Evolutionary conservation across 2,888 invertebrate species (phyloP), one percentile per base, ranked within the genome.

Genomic region (Acleris holmiana): DNA sequence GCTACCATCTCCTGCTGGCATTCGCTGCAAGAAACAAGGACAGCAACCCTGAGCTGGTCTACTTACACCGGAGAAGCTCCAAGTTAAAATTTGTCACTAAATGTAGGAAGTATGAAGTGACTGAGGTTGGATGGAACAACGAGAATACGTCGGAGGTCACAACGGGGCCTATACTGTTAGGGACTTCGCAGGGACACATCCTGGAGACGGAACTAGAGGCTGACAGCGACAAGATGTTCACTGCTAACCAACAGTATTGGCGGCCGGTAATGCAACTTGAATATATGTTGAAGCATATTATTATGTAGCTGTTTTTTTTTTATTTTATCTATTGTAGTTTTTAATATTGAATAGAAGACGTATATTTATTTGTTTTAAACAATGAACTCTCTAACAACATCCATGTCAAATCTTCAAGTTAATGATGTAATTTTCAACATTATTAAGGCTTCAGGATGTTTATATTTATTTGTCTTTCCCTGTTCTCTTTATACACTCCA

Each of bases 121-220:
- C 98, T 0, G 96, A 97, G 56, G 96, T 99, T 0, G 98, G 96
- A 1, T 99, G 98, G 96, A 98, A 97, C 84, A 94, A 94, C 72
- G 94, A 94, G 64, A 96, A 96, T 71, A 94, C 93, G 2, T 95
- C 94, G 0, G 95, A 95, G 66, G 86, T 82, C 1, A 93, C 95
- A 0, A 97, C 98, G 0, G 97, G 97, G 1, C 95, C 97, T 0
- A 98, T 99, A 74, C 89, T 99, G 47, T 82, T 99, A 50, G 99
- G 98, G 6, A 98, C 98, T 0, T 97, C 97, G 0, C 97, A 96
- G 80, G 99, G 99, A 0, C 91, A 97, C 50, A 96, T 99, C 68
- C 95, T 98, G 85, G 99, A 99, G 88, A 97, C 97, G 0, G 98
- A 98, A 83, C 93, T 99, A 57, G 94, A 95, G 19, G 93, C 95